Conservation (phyloP, 2,797 vertebrate genomes). For the Paguma larvata region DNA sequence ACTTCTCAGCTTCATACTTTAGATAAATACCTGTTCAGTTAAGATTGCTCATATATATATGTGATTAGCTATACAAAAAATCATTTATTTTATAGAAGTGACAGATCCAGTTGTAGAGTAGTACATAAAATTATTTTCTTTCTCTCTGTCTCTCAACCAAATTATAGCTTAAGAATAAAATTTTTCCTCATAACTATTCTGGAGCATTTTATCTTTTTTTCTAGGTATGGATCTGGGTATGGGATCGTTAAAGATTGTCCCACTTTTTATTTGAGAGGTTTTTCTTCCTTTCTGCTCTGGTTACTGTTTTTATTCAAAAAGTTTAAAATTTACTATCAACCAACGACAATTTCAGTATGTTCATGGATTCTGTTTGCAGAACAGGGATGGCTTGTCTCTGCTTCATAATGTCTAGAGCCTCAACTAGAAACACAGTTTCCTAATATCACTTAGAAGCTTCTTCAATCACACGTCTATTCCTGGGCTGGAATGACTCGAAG, state of each 20-base stretch:
- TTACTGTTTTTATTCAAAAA: not conserved
- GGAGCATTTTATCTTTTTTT: not conserved
- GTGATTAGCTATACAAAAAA: not conserved
- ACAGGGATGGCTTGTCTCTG: not conserved
- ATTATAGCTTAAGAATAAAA: constrained; percentile 22
- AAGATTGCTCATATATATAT: not conserved
- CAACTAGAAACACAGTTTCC: not conserved
- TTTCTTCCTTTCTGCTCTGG: not conserved
- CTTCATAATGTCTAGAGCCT: not conserved
- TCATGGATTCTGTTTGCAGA: constrained; percentile 3
- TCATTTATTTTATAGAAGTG: not conserved
- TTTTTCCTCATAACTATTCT: not conserved
- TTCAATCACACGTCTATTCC: not conserved
- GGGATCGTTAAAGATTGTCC: not conserved
- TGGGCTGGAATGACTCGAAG: not conserved
- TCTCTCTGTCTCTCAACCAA: not conserved
- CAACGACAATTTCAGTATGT: not conserved
- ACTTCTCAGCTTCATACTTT: not conserved
- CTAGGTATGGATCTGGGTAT: not conserved
- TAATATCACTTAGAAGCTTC: not conserved
- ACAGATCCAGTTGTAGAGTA: not conserved
- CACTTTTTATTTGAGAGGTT: not conserved
- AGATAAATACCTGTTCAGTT: constrained; percentile 41
- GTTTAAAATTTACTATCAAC: not conserved
- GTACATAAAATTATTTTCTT: not conserved